Evolutionary conservation across 2,113 vertebrate species (phyloP).

Genomic region (Coptodon bakossiorum): DNA sequence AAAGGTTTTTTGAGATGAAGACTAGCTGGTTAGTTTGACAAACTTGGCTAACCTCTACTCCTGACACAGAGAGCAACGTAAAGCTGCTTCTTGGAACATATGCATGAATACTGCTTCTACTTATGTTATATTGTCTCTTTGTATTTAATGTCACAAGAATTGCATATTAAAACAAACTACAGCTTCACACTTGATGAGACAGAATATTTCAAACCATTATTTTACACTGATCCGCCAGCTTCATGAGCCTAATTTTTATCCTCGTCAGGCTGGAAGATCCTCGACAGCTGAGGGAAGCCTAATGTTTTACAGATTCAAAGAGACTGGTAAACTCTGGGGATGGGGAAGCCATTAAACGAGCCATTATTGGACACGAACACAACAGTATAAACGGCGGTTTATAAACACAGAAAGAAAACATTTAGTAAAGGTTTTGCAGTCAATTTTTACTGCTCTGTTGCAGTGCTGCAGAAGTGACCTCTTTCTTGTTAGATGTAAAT

Average conservation of each 20-base stretch:
- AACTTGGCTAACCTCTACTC: neutral
- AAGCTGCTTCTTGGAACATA: neutral
- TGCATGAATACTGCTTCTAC: neutral
- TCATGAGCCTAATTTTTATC: neutral
- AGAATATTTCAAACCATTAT: neutral
- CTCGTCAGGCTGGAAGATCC: neutral
- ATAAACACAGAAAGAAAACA: neutral
- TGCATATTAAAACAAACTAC: neutral
- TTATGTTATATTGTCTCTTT: neutral
- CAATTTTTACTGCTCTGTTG: neutral
- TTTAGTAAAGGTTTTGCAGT: neutral
- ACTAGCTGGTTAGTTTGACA: neutral
- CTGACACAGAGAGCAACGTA: neutral
- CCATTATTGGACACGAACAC: accelerated
- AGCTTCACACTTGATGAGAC: neutral
- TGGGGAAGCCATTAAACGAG: neutral
- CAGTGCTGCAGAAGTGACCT: neutral
- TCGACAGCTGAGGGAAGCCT: neutral
- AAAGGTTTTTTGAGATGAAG: neutral
- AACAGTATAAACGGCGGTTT: accelerated
- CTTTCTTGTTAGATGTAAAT: neutral
- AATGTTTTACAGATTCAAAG: neutral
- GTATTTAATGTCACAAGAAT: neutral
- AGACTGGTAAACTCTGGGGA: neutral
- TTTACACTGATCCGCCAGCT: neutral